Conservation (phyloP, 53 echinoderm and acorn worm genomes). For the Luidia sarsii region DNA sequence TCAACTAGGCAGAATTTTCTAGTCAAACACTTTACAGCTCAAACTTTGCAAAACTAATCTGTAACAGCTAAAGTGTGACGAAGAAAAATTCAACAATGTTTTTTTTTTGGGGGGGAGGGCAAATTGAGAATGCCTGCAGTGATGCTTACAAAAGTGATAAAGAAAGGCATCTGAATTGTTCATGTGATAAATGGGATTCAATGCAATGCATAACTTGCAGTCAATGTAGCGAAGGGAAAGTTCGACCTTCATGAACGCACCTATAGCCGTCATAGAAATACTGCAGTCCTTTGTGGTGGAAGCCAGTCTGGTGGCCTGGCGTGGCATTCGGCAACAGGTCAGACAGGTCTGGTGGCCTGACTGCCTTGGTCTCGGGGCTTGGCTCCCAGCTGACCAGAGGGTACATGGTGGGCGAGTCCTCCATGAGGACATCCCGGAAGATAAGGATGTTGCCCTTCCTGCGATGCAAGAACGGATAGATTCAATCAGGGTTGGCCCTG, state of each 20-base stretch:
- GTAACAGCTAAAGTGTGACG: too few relatives aligned
- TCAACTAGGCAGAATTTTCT: too few relatives aligned
- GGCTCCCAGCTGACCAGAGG: constrained; percentile 47
- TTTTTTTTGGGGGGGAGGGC: too few relatives aligned
- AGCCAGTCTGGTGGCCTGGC: constrained; percentile 29
- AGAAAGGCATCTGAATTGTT: too few relatives aligned
- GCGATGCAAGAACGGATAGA: neutral
- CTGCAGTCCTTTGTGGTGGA: constrained; percentile 45
- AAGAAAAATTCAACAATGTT: too few relatives aligned
- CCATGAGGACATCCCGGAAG: constrained; percentile 33
- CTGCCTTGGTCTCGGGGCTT: neutral
- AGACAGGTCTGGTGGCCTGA: constrained; percentile 30
- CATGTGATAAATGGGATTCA: too few relatives aligned
- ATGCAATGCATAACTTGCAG: too few relatives aligned
- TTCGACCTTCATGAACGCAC: constrained; percentile 7
- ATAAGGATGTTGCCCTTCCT: constrained; percentile 29
- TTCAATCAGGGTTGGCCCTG: too few relatives aligned
- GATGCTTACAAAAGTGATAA: too few relatives aligned
- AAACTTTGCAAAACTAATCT: too few relatives aligned
- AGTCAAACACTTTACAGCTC: too few relatives aligned
- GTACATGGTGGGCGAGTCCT: constrained; percentile 40
- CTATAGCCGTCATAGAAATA: constrained; percentile 76
- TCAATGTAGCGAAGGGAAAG: neutral
- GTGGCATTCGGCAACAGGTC: neutral
- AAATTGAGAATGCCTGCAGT: too few relatives aligned